Base-by-base conservation (phyloP, 2,797 vertebrate species). In the Apogon hyalosoma region DNA sequence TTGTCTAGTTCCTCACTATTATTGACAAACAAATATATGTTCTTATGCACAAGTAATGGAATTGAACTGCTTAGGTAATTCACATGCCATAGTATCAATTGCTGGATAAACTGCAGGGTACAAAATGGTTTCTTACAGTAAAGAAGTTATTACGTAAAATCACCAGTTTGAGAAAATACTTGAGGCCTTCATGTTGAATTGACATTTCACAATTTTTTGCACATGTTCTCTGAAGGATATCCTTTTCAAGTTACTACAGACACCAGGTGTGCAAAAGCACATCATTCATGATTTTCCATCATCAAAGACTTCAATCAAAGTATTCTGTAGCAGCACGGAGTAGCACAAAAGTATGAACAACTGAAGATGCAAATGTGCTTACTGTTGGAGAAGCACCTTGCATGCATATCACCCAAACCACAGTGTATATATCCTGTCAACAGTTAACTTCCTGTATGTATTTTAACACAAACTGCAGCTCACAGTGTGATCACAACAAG, bases 1-100 rank as follows among this genome's bases (percentile, higher is more conserved):
- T 96, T 96, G 73, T 96, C 97, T 62, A 99, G 90, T 57, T 98
- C 96, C 63, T 98, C 98, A 40, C 98, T 99, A 90, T 43, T 6
- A 4, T 66, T 72, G 2, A 66, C 15, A 75, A n/a, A 70, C 7
- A 73, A 3, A 73, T 2, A 43, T 1, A 14, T 1, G 3, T 45
- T 18, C 38, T 2, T 14, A 62, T 16, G 5, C 55, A 69, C 8
- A 41, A 5, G 43, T 46, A 15, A 4, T 8, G 3, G 5, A 16
- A 13, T 15, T 9, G 18, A 10, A 1, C 15, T n/a, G 24, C 28
- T 41, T 18, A 28, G 16, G 41, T 41, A 7, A 3, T 14, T 43
- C 51, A 14, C n/a, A 47, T 2, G 11, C 18, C 9, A 9, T 10
- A 36, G 3, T 36, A 36, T 36, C 9, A 8, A 36, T 8, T 36